Percentiles rank a stretch among this genome's conserved stretches.
Evolutionary conservation across 2,888 invertebrate genomes (phyloP).

Genomic region (Eulithis testata): DNA sequence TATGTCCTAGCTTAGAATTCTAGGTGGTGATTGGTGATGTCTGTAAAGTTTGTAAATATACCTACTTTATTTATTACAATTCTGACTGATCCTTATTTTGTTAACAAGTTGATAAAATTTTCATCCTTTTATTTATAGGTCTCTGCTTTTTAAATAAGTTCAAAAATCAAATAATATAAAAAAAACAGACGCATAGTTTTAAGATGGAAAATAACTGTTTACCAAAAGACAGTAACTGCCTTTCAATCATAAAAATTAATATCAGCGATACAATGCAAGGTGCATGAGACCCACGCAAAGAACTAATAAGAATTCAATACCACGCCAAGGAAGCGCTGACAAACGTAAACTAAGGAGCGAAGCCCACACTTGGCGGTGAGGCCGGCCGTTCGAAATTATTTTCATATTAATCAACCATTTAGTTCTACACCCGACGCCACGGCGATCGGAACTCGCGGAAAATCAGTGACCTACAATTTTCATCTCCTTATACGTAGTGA

Average conservation of each 20-base stretch:
- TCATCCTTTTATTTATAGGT: too few relatives aligned
- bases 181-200: neutral
- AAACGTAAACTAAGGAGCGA: conserved; percentile 80
- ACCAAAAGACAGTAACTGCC: neutral
- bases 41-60: too few relatives aligned
- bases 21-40: too few relatives aligned
- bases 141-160: too few relatives aligned
- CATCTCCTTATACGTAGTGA: conserved; percentile 54
- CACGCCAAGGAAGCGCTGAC: conserved; percentile 78
- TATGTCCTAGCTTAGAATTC: too few relatives aligned
- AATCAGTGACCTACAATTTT: conserved; percentile 61
- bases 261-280: conserved; percentile 70
- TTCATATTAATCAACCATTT: conserved; percentile 61
- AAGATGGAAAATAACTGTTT: too few relatives aligned
- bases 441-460: conserved; percentile 58
- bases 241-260: conserved; percentile 42
- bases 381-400: conserved; percentile 61
- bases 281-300: conserved; percentile 67
- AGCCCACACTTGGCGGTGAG: conserved; percentile 76
- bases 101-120: neutral
- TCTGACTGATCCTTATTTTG: neutral
- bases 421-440: conserved; percentile 69
- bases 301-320: conserved; percentile 74
- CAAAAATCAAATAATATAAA: neutral
- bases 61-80: too few relatives aligned